A percentile compares a stretch with the other conserved stretches of the same genome.
Evolutionary conservation across 2,888 invertebrate species (phyloP).

Genomic region (Limenitis camilla): DNA sequence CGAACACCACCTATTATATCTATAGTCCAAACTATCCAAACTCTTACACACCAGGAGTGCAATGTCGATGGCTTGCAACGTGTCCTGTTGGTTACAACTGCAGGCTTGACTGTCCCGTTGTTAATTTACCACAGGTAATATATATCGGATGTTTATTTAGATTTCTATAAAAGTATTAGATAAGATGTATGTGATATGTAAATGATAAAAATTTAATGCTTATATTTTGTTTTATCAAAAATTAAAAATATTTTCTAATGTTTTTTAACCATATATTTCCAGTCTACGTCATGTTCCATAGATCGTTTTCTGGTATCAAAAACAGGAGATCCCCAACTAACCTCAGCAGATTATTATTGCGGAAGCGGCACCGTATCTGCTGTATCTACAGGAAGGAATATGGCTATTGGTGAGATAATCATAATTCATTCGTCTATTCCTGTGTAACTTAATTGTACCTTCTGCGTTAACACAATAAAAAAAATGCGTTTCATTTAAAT

Average conservation of each 20-base stretch:
- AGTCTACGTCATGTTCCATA: constrained; percentile 58
- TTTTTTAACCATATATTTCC: constrained; percentile 20
- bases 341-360: constrained; percentile 68
- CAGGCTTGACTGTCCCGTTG: constrained; percentile 57
- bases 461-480: neutral
- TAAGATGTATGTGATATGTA: too few species aligned
- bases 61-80: constrained; percentile 68
- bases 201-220: too few species aligned
- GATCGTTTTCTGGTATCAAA: constrained; percentile 70
- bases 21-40: constrained; percentile 63
- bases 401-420: constrained; percentile 34
- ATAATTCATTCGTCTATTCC: neutral
- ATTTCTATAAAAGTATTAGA: neutral
- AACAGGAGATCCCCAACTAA: constrained; percentile 57
- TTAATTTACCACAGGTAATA: constrained; percentile 64
- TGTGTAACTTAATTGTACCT: neutral
- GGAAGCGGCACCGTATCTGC: constrained; percentile 50
- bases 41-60: constrained; percentile 41
- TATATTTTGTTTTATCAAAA: too few species aligned
- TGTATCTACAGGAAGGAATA: constrained; percentile 31
- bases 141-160: neutral
- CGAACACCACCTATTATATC: constrained; percentile 53
- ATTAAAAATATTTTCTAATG: neutral
- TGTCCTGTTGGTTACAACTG: constrained; percentile 60
- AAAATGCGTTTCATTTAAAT: too few species aligned